Base-by-base conservation (phyloP, 2,113 vertebrate genomes). In the Hypocryptadius cinnamomeus region DNA sequence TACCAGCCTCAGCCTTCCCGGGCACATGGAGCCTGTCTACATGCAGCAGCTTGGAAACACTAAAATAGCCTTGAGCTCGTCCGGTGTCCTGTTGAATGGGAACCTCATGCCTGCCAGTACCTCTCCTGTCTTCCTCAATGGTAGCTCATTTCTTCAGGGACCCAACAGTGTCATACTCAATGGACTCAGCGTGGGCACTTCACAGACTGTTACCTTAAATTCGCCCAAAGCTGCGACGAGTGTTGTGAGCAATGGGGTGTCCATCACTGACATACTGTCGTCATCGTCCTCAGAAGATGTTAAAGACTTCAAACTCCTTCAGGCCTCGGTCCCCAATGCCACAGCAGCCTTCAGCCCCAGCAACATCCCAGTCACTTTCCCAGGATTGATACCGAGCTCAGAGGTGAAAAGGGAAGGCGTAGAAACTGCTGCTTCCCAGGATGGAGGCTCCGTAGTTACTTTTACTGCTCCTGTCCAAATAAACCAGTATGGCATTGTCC, bases 21-120 rank as follows among this genome's bases (percentile, higher is more conserved):
- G 98, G 94, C 97, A 98, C 90, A 95, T 99, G 96, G 99, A 99
- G 90, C 97, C 98, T 8, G 97, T 99, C 72, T 99, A 99, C 92
- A 99, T 99, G 98, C 99, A 99, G 85, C 99, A 99, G 96, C 98
- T 99, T 7, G 99, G 99, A 94, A 99, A 99, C 95, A 97, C 99
- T 95, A 99, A 99, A 97, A 98, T 99, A 97, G 98, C 98, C 18
- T 95, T 99, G 80, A 98, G 98, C 88, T 98, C 98, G 50, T 97
- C 97, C 57, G 97, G 98, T 24, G 98, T 99, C 87, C 97, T 99
- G 96, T 97, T 99, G 98, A 99, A 99, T 28, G 98, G 99, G 91
- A 99, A 98, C 92, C 97, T 99, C 30, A 98, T 99, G 87, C 97
- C 98, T 82, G 98, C 98, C 96, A 99, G 98, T 97, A 96, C 97